Evolutionary conservation across 2,113 vertebrate species (phyloP), one percentile per base, ranked within the genome.

Genomic region (Atlantisia rogersi): DNA sequence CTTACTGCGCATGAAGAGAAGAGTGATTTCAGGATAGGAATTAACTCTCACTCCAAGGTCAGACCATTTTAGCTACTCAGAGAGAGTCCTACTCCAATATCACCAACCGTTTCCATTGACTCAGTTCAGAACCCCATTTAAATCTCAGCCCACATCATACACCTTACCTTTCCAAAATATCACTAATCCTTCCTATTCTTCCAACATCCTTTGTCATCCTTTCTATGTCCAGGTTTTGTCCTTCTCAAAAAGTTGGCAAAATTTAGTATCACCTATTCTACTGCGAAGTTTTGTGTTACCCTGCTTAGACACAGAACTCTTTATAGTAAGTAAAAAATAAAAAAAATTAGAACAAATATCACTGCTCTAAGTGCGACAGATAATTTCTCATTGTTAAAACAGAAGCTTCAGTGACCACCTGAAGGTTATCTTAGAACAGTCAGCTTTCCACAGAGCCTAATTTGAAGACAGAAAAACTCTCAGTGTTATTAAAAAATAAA

Each of bases 341-440:
- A 46, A 81, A 68, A 82, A 86, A 42, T 8, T 44, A 59, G 40
- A 91, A 81, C 40, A 84, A 86, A 58, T 44, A 59, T 62, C 32
- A 28, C 32, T 58, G 10, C 2, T 62, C 0, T 60, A 44, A 68
- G 4, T 55, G 32, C 0, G 0, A 21, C 29, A 73, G 50, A 69
- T 63, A 59, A 82, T 77, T 76, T 90, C 40, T 35, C 14, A 67
- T 58, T 90, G 11, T 81, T 77, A 92, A 74, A 92, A 18, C 14
- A 64, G 13, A 63, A 92, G 37, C 18, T 88, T 15, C 56, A 65
- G 26, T 69, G 50, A 73, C 25, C 55, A 77, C n/a, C 37, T 74
- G 28, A 92, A 92, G 32, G 44, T 91, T 74, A n/a, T 77, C 48
- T 92, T 77, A 78, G 29, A 86, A 55, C 21, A 81, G 21, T 24